Percentiles rank a stretch among this genome's conserved stretches.
phyloP scores from a whole-genome alignment of 2,888 invertebrate genomes.

The Mimumesa dahlbomi region DNA sequence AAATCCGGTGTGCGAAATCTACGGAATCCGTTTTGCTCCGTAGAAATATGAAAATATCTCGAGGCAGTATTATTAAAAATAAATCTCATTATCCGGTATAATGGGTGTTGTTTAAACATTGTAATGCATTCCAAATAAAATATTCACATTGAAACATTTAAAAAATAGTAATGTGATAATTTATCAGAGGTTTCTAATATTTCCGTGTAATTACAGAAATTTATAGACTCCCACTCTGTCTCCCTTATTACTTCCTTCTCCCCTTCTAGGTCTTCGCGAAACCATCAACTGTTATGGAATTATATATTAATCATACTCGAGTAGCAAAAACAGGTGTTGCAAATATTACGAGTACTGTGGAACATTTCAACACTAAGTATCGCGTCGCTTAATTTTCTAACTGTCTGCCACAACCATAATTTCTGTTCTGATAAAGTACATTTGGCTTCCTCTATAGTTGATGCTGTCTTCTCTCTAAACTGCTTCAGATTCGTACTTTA shows the following conservation, averaged over 20 bases:
- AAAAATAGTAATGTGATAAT: too few relatives aligned
- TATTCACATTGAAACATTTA: neutral
- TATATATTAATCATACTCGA: too few relatives aligned
- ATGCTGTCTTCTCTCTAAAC: constrained; percentile 4
- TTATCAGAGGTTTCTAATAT: too few relatives aligned
- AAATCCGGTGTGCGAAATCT: neutral
- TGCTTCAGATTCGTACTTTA: neutral
- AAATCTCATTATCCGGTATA: constrained; percentile 6
- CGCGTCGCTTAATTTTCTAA: constrained; percentile 24
- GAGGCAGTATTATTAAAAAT: neutral
- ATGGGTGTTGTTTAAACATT: too few relatives aligned
- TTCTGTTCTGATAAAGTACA: constrained; percentile 28
- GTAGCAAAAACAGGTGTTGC: neutral
- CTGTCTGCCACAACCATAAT: constrained; percentile 23
- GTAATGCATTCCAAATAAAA: too few relatives aligned
- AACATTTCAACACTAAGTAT: constrained; percentile 32
- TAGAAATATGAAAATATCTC: too few relatives aligned
- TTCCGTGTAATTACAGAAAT: too few relatives aligned
- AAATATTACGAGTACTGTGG: neutral
- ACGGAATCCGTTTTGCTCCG: neutral
- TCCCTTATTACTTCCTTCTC: too few relatives aligned
- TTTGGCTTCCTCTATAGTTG: constrained; percentile 10
- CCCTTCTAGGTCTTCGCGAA: too few relatives aligned
- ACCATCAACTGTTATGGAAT: too few relatives aligned
- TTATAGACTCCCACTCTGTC: too few relatives aligned